Conservation (phyloP, 1,140 invertebrate genomes). For the Spodoptera litura region DNA sequence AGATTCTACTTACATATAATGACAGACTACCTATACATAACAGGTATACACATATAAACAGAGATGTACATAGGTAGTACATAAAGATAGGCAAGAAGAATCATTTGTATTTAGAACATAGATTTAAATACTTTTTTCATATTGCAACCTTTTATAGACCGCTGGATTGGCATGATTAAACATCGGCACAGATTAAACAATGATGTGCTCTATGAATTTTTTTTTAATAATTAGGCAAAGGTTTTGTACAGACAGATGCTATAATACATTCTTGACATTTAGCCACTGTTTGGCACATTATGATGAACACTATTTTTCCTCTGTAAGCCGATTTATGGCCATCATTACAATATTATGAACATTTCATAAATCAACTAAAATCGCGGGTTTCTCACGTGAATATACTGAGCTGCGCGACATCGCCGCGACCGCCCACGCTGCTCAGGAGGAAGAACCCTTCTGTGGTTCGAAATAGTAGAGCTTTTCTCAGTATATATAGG, state of each 20-base stretch:
- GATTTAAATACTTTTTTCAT: neutral
- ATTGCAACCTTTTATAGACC: neutral
- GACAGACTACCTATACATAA: constrained; percentile 51
- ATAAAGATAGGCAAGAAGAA: constrained; percentile 23
- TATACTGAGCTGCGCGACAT: too few species aligned
- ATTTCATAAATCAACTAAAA: too few species aligned
- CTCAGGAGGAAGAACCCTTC: too few species aligned
- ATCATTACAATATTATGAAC: constrained; percentile 20
- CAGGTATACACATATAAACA: constrained; percentile 25
- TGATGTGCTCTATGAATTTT: constrained; percentile 11
- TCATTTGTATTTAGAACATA: constrained; percentile 1
- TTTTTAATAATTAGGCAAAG: constrained; percentile 35
- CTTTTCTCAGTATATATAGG: too few species aligned
- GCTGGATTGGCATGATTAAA: neutral
- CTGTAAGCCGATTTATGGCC: constrained; percentile 44
- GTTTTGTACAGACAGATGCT: constrained; percentile 44
- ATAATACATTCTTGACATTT: constrained; percentile 47
- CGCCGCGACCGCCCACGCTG: too few species aligned
- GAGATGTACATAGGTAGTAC: constrained; percentile 23
- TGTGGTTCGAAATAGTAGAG: too few species aligned
- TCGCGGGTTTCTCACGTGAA: too few species aligned
- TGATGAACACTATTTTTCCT: constrained; percentile 65
- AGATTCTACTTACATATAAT: constrained; percentile 50
- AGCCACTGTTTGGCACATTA: constrained; percentile 75
- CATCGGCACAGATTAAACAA: neutral